phyloP scores from a whole-genome alignment of 2,888 invertebrate species.

The Oscheius myriophilus region DNA sequence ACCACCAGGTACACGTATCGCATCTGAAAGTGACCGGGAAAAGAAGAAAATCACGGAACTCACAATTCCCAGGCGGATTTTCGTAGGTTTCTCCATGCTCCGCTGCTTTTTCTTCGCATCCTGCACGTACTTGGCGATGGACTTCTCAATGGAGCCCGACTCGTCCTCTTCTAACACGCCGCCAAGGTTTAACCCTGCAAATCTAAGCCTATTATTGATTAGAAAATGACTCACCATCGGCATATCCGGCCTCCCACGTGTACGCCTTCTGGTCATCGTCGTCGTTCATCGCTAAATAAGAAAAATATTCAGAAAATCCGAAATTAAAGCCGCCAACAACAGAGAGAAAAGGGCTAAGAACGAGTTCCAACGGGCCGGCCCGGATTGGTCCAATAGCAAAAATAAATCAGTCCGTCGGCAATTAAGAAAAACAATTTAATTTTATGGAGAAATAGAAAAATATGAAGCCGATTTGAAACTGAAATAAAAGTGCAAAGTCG shows the following conservation, averaged over 20 bases:
- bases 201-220: background rate
- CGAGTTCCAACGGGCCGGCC: no score
- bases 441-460: no score
- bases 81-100: conserved; percentile 73
- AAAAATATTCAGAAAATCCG: background rate
- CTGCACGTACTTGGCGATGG: conserved; percentile 89
- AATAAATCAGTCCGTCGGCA: no score
- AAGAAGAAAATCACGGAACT: conserved; percentile 33
- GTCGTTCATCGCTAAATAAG: conserved; percentile 27
- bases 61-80: conserved; percentile 87
- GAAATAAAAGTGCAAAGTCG: no score
- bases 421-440: no score
- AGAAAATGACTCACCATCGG: conserved; percentile 70
- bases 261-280: conserved; percentile 70
- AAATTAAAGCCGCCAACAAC: no score
- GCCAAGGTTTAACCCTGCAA: conserved; percentile 70
- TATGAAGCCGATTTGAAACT: no score
- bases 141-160: conserved; percentile 87
- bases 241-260: conserved; percentile 75
- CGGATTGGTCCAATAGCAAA: no score
- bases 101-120: conserved; percentile 81
- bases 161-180: conserved; percentile 96
- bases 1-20: conserved; percentile 89
- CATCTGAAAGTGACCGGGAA: conserved; percentile 78
- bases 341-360: no score